A percentile compares a stretch with the other conserved stretches of the same genome.
Conservation (phyloP, 2,797 vertebrate genomes). For the Hozukius guyotensis region DNA sequence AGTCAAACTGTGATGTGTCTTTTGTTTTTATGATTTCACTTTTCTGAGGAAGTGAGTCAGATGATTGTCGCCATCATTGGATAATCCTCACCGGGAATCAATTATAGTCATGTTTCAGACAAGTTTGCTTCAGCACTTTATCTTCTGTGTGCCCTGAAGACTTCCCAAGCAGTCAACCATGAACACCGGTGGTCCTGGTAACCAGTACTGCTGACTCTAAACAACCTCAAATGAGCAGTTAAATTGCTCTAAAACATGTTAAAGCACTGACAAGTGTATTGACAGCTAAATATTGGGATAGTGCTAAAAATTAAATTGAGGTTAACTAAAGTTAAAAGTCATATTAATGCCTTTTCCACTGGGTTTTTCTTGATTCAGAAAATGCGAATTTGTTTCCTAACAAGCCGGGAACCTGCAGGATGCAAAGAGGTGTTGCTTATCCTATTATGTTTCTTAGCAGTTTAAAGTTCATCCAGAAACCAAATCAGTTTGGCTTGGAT, state of each 20-base stretch:
- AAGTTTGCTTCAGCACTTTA: slow-evolving; percentile 7
- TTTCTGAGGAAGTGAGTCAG: slow-evolving; percentile 47
- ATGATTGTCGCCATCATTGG: slow-evolving; percentile 20
- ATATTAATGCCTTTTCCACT: background rate
- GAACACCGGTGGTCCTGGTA: slow-evolving; percentile 31
- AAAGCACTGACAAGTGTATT: slow-evolving; percentile 6
- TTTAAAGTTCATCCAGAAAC: background rate
- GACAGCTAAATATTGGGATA: background rate
- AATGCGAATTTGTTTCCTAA: background rate
- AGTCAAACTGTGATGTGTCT: slow-evolving; percentile 19
- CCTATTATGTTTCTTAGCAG: background rate
- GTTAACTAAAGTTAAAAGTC: background rate
- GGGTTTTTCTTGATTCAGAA: background rate
- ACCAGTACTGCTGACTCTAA: background rate
- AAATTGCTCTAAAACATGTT: background rate
- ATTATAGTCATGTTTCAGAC: slow-evolving; percentile 34
- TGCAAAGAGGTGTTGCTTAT: background rate
- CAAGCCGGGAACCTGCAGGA: background rate
- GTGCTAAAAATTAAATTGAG: background rate
- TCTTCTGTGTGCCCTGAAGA: background rate
- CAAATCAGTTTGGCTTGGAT: background rate
- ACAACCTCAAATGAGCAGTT: background rate
- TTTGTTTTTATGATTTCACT: slow-evolving; percentile 47
- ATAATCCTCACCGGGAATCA: slow-evolving; percentile 46
- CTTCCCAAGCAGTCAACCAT: background rate